Percentiles rank a stretch among this genome's conserved stretches.
Conservation (phyloP, 2,113 vertebrate species). For the Motacilla alba region DNA sequence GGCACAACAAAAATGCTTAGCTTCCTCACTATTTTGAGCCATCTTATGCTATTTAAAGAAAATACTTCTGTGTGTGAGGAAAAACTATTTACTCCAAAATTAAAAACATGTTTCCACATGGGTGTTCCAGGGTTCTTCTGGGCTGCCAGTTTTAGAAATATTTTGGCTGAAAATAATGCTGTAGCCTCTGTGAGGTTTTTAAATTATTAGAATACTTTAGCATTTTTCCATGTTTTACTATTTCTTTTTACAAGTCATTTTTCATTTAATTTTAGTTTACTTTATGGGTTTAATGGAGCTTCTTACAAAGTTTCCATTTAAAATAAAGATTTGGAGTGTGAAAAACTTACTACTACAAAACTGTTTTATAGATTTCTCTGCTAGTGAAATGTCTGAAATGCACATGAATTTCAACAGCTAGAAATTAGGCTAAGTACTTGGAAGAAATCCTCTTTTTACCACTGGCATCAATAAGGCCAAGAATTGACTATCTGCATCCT, state of each 20-base stretch:
- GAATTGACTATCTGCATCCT: neutral
- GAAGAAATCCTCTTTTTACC: neutral
- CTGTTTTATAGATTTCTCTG: neutral
- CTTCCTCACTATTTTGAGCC: constrained; percentile 44
- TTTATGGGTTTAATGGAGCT: neutral
- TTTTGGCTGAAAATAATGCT: constrained; percentile 48
- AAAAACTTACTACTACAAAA: neutral
- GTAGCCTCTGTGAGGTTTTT: constrained; percentile 32
- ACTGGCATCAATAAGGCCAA: neutral
- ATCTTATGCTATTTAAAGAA: constrained; percentile 26
- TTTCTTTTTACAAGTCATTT: neutral
- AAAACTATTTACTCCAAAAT: constrained; percentile 71
- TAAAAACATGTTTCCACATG: constrained; percentile 68
- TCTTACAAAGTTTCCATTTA: neutral
- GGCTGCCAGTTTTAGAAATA: constrained; percentile 51
- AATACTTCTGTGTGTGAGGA: constrained; percentile 7
- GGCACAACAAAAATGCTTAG: constrained; percentile 8
- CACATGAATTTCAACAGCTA: neutral
- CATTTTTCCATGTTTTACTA: constrained; percentile 26
- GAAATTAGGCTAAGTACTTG: neutral
- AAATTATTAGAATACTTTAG: constrained; percentile 51
- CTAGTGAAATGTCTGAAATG: neutral
- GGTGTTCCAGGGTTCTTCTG: constrained; percentile 64
- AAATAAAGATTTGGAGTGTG: neutral
- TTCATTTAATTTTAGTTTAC: neutral